A percentile compares a stretch with the other conserved stretches of the same genome.
Evolutionary conservation across 1,140 invertebrate genomes (phyloP).

Genomic region (Heliothis subflexa): DNA sequence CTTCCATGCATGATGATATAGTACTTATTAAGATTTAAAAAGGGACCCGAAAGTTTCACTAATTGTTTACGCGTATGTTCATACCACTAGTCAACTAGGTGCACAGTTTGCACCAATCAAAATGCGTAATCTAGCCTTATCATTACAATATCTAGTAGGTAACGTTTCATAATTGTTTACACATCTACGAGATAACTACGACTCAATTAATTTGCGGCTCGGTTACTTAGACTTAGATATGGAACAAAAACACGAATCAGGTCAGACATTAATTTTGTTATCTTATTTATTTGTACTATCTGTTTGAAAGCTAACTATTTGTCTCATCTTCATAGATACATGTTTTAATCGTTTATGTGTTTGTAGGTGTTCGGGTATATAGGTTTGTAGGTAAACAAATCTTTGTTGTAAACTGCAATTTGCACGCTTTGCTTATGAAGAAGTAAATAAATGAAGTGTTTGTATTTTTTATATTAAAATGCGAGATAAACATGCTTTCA

Average conservation of each 20-base stretch:
- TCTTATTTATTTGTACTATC: constrained; percentile 12
- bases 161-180: constrained; percentile 13
- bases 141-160: not conserved
- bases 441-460: constrained; percentile 12
- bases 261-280: constrained; percentile 24
- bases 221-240: constrained; percentile 55
- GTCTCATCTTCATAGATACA: not conserved
- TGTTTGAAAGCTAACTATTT: constrained; percentile 19
- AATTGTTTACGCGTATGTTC: not conserved
- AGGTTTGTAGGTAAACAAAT: constrained; percentile 69
- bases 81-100: not conserved
- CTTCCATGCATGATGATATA: no score
- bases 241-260: constrained; percentile 46
- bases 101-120: not conserved
- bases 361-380: constrained; percentile 77
- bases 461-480: no score
- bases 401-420: constrained; percentile 2
- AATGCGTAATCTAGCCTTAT: constrained; percentile 17
- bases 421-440: constrained; percentile 8
- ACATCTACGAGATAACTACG: not conserved
- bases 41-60: no score
- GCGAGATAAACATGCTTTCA: not conserved
- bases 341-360: constrained; percentile 56
- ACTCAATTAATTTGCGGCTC: constrained; percentile 20
- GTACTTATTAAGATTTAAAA: no score